A percentile compares a stretch with the other conserved stretches of the same genome.
Evolutionary conservation across 2,888 invertebrate species (phyloP).

Genomic region (Caenorhabditis sulstoni): DNA sequence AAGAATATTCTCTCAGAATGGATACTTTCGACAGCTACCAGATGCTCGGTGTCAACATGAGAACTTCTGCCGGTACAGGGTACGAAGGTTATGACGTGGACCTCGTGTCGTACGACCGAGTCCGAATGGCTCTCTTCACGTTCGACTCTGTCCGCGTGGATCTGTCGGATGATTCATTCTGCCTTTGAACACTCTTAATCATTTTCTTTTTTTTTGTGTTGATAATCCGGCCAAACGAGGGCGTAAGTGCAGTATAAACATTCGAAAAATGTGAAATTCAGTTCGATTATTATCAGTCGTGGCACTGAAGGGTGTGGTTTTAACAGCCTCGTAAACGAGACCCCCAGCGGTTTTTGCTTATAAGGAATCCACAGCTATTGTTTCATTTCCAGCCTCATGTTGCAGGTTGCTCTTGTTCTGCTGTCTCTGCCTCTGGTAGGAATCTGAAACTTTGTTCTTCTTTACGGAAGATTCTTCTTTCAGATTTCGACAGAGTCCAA

Average conservation of each 20-base stretch:
- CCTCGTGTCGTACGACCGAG: slow-evolving; percentile 49
- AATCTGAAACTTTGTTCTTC: no score
- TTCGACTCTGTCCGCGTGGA: slow-evolving; percentile 38
- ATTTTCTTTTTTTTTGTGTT: background rate
- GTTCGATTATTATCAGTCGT: background rate
- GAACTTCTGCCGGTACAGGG: slow-evolving; percentile 36
- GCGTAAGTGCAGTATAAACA: background rate
- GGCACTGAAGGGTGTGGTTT: background rate
- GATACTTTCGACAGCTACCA: background rate
- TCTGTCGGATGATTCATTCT: background rate
- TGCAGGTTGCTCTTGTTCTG: background rate
- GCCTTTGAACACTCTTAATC: background rate
- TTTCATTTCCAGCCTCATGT: background rate
- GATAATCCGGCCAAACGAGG: background rate
- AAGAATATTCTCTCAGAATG: background rate
- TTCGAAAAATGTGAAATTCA: background rate
- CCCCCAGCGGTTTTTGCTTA: background rate
- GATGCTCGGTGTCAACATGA: slow-evolving; percentile 43
- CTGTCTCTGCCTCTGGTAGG: background rate
- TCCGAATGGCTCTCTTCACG: slow-evolving; percentile 64
- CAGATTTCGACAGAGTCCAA: background rate
- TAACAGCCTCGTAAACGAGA: background rate
- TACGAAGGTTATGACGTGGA: slow-evolving; percentile 48
- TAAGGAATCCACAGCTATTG: background rate
- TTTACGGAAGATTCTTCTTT: background rate